A percentile compares a stretch with the other conserved stretches of the same genome.
These are phyloP conservation scores for Agapornis canus DNA, from an alignment of 2,797 vertebrate genomes.

Conservation along the genomic window DNA sequence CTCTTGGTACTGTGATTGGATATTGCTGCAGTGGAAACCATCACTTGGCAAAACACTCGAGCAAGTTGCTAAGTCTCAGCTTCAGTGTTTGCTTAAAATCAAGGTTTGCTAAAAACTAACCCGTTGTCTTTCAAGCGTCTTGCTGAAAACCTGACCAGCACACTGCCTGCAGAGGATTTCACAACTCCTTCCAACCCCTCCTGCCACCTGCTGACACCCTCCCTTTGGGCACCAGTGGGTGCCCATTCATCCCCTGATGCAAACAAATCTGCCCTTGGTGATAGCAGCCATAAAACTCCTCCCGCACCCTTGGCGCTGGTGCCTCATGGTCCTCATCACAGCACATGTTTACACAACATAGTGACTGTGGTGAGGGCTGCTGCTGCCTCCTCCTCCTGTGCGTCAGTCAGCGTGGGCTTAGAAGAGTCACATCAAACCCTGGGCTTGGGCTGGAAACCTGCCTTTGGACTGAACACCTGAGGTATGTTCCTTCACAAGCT, in stretches of 20 bases:
- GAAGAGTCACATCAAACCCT: not conserved
- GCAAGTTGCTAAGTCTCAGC: not conserved
- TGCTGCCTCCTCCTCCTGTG: rapidly evolving
- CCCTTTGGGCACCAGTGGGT: rapidly evolving
- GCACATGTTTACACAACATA: not conserved
- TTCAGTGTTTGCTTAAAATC: not conserved
- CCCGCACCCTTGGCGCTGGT: not conserved
- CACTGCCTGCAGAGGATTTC: not conserved
- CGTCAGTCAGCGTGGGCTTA: not conserved
- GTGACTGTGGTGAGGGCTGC: not conserved
- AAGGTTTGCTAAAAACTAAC: not conserved
- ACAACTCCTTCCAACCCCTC: not conserved
- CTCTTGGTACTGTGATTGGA: not conserved
- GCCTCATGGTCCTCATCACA: rapidly evolving
- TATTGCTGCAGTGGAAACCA: not conserved
- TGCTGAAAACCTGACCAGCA: not conserved
- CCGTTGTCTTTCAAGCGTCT: rapidly evolving
- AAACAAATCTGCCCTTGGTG: not conserved
- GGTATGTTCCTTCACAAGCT: rapidly evolving
- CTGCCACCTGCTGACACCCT: rapidly evolving
- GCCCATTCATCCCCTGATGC: not conserved
- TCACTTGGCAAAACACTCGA: not conserved
- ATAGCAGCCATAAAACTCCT: not conserved
- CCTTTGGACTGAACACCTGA: not conserved
- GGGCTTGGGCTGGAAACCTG: not conserved